Conservation (phyloP, 2,113 vertebrate species). For the Limanda limanda region DNA sequence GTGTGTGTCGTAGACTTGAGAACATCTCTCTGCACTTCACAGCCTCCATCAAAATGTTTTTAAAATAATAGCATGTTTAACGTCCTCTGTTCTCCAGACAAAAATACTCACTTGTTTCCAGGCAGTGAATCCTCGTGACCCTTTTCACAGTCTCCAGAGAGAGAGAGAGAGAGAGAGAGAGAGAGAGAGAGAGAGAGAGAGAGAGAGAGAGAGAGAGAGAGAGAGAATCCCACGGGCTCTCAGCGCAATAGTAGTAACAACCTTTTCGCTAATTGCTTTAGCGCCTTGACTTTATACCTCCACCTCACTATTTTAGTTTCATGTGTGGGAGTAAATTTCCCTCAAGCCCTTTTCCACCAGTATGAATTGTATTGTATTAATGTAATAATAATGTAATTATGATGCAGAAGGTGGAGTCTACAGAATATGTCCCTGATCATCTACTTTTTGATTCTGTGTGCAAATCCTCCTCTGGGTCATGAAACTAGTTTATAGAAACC, state of each 20-base stretch:
- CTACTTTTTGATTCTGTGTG: too few relatives aligned
- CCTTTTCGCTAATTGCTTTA: conserved; percentile 54
- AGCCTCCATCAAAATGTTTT: neutral
- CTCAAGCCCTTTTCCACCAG: neutral
- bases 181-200: conserved; percentile 4
- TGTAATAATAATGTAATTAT: neutral
- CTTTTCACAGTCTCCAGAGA: conserved; percentile 31
- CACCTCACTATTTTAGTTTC: conserved; percentile 13
- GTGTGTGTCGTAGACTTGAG: neutral
- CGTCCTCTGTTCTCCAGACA: neutral
- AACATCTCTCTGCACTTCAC: neutral
- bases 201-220: too few relatives aligned
- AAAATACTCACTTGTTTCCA: neutral
- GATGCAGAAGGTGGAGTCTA: too few relatives aligned
- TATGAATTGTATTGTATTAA: neutral
- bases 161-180: too few relatives aligned
- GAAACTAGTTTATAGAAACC: too few relatives aligned
- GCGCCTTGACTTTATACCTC: conserved; percentile 34
- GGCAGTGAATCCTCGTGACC: conserved; percentile 29
- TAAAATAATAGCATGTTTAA: conserved; percentile 10
- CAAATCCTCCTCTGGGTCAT: too few relatives aligned
- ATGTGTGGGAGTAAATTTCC: neutral
- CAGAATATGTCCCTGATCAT: too few relatives aligned
- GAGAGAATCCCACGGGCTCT: conserved; percentile 13
- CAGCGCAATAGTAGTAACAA: conserved; percentile 35